Conservation (phyloP, 35 echinoderm and acorn worm species). For the Ophioderma brevispina region DNA sequence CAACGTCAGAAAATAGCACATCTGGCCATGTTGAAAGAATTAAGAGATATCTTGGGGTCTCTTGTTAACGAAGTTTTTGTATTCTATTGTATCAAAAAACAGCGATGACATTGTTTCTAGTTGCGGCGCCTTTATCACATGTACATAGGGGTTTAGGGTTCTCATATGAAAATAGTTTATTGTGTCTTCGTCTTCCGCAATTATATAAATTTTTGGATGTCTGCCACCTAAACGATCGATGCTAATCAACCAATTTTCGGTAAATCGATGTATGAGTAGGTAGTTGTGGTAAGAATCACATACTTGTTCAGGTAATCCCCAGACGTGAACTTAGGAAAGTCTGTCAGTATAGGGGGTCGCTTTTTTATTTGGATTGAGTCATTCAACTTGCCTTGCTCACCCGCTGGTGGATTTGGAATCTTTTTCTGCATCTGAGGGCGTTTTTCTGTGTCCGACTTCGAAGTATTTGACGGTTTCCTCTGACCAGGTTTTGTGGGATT, state of each 20-base stretch:
- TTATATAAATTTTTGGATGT: conserved; percentile 37
- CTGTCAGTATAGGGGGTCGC: too few species aligned
- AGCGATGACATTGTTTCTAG: not conserved
- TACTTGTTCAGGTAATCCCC: not conserved
- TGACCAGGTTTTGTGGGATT: too few species aligned
- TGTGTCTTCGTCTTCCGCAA: conserved; percentile 57
- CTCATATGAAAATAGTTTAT: conserved; percentile 7
- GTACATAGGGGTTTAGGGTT: not conserved
- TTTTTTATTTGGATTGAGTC: too few species aligned
- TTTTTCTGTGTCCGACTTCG: too few species aligned
- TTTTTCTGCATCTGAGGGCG: too few species aligned
- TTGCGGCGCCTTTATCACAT: not conserved
- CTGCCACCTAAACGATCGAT: conserved; percentile 25
- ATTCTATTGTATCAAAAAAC: conserved; percentile 54
- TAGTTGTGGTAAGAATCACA: conserved; percentile 61
- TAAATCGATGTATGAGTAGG: conserved; percentile 63
- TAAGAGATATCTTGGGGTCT: conserved; percentile 60
- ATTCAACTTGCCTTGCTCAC: too few species aligned
- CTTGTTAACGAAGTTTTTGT: conserved; percentile 89
- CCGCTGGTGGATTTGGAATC: too few species aligned
- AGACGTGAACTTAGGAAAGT: too few species aligned
- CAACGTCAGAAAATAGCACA: conserved; percentile 79
- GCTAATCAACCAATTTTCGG: conserved; percentile 78
- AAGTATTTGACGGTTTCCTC: too few species aligned
- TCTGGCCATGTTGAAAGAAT: conserved; percentile 48